phyloP scores from a whole-genome alignment of 1,140 invertebrate genomes.

The Berghia stephanieae region DNA sequence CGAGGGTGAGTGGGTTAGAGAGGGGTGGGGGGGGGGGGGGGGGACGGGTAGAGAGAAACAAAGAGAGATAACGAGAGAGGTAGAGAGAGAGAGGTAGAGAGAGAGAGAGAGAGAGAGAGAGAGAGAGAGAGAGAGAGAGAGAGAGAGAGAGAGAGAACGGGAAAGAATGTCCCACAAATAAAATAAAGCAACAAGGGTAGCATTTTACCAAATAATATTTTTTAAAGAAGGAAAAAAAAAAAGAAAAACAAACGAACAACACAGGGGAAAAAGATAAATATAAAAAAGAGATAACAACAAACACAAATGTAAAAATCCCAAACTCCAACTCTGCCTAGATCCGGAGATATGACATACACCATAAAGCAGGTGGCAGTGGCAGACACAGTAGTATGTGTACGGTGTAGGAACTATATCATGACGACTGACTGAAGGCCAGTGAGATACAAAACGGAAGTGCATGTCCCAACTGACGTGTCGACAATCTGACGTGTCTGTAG shows the following conservation, averaged over 20 bases:
- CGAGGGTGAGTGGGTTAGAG: not conserved
- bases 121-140: slow-evolving; percentile 17
- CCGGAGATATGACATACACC: no score
- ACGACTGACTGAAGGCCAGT: no score
- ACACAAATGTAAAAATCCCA: not conserved
- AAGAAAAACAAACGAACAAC: not conserved
- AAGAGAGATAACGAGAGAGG: not conserved
- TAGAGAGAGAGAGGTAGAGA: slow-evolving; percentile 1
- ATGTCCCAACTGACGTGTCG: no score
- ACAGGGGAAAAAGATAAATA: not conserved
- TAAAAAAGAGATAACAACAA: not conserved
- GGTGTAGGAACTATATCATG: no score
- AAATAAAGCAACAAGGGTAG: not conserved
- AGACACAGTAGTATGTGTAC: no score
- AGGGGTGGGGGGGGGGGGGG: not conserved
- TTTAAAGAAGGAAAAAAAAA: no score
- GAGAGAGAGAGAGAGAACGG: slow-evolving; percentile 11
- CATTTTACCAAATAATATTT: no score
- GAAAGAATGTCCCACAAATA: not conserved
- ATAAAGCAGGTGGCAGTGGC: no score
- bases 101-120: slow-evolving; percentile 18
- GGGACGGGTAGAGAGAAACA: not conserved
- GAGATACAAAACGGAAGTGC: no score
- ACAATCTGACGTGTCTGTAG: no score
- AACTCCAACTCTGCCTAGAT: no score